Evolutionary conservation across 1,140 invertebrate species (phyloP).

Genomic region (Yoshiicerus persimilis): DNA sequence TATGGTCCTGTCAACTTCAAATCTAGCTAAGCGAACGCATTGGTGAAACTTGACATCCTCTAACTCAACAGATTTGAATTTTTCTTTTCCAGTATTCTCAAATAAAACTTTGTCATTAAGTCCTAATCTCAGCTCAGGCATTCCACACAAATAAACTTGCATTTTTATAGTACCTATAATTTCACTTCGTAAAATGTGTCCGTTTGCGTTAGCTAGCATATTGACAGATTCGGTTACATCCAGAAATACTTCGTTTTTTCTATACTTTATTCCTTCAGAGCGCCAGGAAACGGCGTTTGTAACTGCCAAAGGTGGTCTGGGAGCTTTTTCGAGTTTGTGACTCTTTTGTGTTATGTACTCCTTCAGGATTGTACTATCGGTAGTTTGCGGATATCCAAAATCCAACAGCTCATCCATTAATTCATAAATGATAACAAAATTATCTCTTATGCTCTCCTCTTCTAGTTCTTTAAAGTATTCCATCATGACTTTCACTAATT

Average conservation of each 20-base stretch:
- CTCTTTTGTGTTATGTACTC: slow-evolving; percentile 97
- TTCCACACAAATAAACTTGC: slow-evolving; percentile 98
- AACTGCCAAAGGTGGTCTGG: slow-evolving; percentile 96
- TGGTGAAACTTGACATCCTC: slow-evolving; percentile 99
- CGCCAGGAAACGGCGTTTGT: slow-evolving; percentile 99
- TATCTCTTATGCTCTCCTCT: slow-evolving; percentile 98
- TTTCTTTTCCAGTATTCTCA: slow-evolving; percentile 95
- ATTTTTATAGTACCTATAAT: slow-evolving; percentile 99
- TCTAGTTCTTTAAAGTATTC: slow-evolving; percentile 99
- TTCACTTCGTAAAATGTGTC: slow-evolving; percentile 95
- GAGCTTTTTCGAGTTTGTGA: slow-evolving; percentile 95
- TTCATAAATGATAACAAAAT: slow-evolving; percentile 99
- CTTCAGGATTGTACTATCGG: slow-evolving; percentile 97
- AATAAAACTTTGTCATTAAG: slow-evolving; percentile 99
- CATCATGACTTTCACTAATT: slow-evolving; percentile 91
- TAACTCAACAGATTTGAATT: slow-evolving; percentile 97
- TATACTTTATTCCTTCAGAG: slow-evolving; percentile 97
- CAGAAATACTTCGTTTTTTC: slow-evolving; percentile 99
- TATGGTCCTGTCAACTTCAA: slow-evolving; percentile 98
- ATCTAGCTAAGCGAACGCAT: slow-evolving; percentile 93
- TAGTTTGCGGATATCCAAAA: slow-evolving; percentile 99
- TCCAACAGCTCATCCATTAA: slow-evolving; percentile 97
- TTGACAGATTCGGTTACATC: slow-evolving; percentile 99
- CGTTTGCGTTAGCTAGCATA: slow-evolving; percentile 94
- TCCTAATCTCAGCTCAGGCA: slow-evolving; percentile 97